Percentiles rank a stretch among this genome's conserved stretches.
Conservation (phyloP, 2,888 invertebrate genomes). For the Machimus rusticus region DNA sequence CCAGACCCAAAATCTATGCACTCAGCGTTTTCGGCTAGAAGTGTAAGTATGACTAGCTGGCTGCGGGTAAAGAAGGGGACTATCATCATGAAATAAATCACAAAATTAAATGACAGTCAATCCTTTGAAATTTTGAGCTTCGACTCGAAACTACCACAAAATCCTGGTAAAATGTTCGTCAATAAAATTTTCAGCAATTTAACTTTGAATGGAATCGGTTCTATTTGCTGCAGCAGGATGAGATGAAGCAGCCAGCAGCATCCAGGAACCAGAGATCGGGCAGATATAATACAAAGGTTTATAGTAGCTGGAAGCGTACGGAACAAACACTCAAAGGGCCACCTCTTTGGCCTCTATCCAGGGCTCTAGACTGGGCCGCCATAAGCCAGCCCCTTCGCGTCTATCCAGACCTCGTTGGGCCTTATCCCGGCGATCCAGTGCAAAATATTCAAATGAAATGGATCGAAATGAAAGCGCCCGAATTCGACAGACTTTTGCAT, state of each 20-base stretch:
- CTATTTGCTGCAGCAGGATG: neutral
- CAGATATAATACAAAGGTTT: neutral
- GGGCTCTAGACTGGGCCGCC: neutral
- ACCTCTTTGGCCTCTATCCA: neutral
- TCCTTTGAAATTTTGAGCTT: neutral
- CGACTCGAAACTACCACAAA: neutral
- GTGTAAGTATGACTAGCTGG: neutral
- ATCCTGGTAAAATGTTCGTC: neutral
- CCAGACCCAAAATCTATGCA: neutral
- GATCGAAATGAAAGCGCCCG: neutral
- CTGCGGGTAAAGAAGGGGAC: neutral
- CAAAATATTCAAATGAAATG: neutral
- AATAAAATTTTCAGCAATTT: neutral
- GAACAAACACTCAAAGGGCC: neutral
- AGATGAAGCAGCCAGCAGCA: neutral
- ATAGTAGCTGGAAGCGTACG: neutral
- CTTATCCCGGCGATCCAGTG: neutral
- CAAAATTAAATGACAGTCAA: constrained; percentile 1
- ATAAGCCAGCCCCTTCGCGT: neutral
- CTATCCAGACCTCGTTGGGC: neutral
- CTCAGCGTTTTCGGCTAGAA: neutral
- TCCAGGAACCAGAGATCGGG: neutral
- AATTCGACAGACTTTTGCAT: neutral
- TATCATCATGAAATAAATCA: constrained; percentile 4
- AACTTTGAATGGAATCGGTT: neutral